phyloP scores from a whole-genome alignment of 2,888 invertebrate genomes.

The Parochlus steinenii region DNA sequence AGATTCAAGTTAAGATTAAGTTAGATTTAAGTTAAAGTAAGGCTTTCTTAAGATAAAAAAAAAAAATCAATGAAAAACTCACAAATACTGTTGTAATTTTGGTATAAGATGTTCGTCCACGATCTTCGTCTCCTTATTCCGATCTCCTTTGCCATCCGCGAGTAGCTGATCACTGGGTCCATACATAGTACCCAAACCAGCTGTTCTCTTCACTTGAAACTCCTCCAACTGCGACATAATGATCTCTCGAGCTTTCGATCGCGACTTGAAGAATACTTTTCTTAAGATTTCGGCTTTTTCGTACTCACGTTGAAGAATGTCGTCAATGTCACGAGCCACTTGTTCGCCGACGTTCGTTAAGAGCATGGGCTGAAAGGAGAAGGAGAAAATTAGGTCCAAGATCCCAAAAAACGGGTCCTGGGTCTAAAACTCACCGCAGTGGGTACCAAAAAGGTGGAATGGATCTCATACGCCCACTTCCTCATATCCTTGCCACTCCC shows the following conservation, averaged over 20 bases:
- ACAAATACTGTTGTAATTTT: constrained; percentile 52
- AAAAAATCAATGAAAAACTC: constrained; percentile 22
- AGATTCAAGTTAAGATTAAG: constrained; percentile 8
- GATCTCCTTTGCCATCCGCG: constrained; percentile 64
- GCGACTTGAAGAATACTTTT: constrained; percentile 77
- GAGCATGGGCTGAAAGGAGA: constrained; percentile 50
- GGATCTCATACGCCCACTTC: constrained; percentile 98
- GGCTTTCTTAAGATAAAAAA: constrained; percentile 2
- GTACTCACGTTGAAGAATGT: constrained; percentile 62
- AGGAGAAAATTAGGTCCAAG: constrained; percentile 11
- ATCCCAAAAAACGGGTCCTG: neutral
- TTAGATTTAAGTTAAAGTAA: constrained; percentile 1
- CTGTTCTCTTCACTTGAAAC: constrained; percentile 68
- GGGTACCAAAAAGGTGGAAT: constrained; percentile 87
- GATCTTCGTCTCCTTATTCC: constrained; percentile 54
- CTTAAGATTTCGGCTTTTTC: constrained; percentile 83
- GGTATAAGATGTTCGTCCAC: constrained; percentile 57
- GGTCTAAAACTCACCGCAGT: too few relatives aligned
- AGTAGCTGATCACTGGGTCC: constrained; percentile 70
- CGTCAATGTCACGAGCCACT: constrained; percentile 78
- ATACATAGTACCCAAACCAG: constrained; percentile 78
- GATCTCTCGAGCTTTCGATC: constrained; percentile 39
- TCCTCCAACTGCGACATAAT: constrained; percentile 29
- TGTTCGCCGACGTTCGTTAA: constrained; percentile 69
- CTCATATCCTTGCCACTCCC: constrained; percentile 80